Conservation (phyloP, 2,797 vertebrate species). For the Anisognathus igniventris region DNA sequence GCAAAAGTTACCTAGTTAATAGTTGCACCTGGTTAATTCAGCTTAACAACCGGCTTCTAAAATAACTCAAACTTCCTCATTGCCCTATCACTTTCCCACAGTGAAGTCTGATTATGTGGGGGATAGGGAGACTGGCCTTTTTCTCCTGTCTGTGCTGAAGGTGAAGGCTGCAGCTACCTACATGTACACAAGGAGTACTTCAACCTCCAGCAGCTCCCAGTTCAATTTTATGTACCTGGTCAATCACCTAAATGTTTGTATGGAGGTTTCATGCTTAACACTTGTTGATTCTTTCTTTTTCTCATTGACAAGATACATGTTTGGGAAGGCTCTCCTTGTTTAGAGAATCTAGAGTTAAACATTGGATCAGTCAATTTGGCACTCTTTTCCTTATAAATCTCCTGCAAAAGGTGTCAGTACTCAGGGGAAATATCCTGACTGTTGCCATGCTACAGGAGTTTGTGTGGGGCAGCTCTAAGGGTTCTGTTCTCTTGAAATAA, state of each 20-base stretch:
- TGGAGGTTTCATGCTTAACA: not conserved
- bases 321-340: not conserved
- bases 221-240: not conserved
- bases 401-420: not conserved
- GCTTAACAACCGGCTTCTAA: not conserved
- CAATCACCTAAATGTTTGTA: not conserved
- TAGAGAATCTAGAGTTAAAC: not conserved
- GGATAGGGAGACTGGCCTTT: not conserved
- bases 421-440: not conserved
- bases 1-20: not conserved
- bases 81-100: not conserved
- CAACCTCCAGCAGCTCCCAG: not conserved
- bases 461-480: accelerated
- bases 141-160: not conserved
- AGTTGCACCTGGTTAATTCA: not conserved
- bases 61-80: not conserved
- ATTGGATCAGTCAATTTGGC: not conserved
- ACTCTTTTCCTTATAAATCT: not conserved
- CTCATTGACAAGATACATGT: accelerated
- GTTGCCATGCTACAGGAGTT: not conserved
- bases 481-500: not conserved
- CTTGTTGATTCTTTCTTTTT: not conserved
- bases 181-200: not conserved
- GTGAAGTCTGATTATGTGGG: not conserved
- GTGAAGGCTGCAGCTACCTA: not conserved